These are phyloP conservation scores for Schizaphis graminum DNA, from an alignment of 2,888 invertebrate genomes.

Conservation along the genomic window DNA sequence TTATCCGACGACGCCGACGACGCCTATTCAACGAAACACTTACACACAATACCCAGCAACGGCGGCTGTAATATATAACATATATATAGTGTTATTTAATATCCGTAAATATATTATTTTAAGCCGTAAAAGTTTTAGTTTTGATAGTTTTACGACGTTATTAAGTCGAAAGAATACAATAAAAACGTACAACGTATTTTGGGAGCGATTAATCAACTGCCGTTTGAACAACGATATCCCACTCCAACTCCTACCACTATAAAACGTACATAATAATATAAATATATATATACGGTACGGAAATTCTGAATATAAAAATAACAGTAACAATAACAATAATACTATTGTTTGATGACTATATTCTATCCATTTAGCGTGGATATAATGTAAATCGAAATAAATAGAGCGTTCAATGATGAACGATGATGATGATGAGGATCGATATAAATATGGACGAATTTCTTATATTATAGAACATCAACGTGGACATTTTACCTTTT, in stretches of 20 bases:
- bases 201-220: slow-evolving; percentile 24
- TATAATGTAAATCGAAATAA: background rate
- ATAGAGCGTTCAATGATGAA: background rate
- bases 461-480: background rate
- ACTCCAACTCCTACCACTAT: background rate
- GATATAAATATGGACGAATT: background rate
- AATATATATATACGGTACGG: background rate
- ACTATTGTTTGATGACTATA: slow-evolving; percentile 17
- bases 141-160: slow-evolving; percentile 61
- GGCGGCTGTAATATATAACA: slow-evolving; percentile 24
- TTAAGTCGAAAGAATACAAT: slow-evolving; percentile 49
- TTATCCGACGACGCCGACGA: slow-evolving; percentile 5
- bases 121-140: slow-evolving; percentile 55
- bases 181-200: slow-evolving; percentile 47
- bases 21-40: slow-evolving; percentile 27
- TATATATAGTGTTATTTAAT: slow-evolving; percentile 42
- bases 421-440: background rate
- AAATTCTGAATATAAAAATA: slow-evolving; percentile 11
- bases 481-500: background rate
- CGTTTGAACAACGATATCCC: slow-evolving; percentile 22
- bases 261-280: slow-evolving; percentile 18
- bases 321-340: slow-evolving; percentile 7
- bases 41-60: background rate
- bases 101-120: slow-evolving; percentile 58
- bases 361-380: background rate